Evolutionary conservation across 1,140 invertebrate species (phyloP).

Genomic region (Drosophila chauvacae): DNA sequence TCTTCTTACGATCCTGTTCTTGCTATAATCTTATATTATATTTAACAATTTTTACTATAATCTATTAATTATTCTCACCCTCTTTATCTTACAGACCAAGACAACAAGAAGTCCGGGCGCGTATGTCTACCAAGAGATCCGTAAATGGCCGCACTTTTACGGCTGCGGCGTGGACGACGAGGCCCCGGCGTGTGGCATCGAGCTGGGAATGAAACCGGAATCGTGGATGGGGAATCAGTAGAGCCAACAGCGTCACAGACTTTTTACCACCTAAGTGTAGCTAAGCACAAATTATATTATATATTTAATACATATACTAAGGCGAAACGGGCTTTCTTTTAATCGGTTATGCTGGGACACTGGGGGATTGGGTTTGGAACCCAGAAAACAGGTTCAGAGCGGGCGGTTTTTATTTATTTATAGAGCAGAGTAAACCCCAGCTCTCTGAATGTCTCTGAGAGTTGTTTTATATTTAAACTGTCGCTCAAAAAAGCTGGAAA

Average conservation of each 20-base stretch:
- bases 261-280: conserved; percentile 36
- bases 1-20: no score
- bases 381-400: conserved; percentile 60
- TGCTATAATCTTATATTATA: not conserved
- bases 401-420: conserved; percentile 25
- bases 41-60: not conserved
- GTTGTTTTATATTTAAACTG: conserved; percentile 35
- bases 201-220: conserved; percentile 66
- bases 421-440: conserved; percentile 16
- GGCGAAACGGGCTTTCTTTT: conserved; percentile 34
- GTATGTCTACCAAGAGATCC: conserved; percentile 85
- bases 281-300: conserved; percentile 45
- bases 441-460: conserved; percentile 19
- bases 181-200: conserved; percentile 61
- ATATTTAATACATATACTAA: conserved; percentile 43
- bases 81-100: conserved; percentile 56
- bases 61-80: not conserved
- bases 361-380: conserved; percentile 17
- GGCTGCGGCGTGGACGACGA: conserved; percentile 51
- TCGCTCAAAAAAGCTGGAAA: conserved; percentile 74
- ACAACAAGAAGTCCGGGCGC: conserved; percentile 85
- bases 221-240: conserved; percentile 62
- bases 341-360: conserved; percentile 41
- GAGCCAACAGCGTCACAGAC: conserved; percentile 11
- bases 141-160: conserved; percentile 83